Percentiles rank a stretch among this genome's conserved stretches.
Conservation (phyloP, 2,797 vertebrate genomes). For the Jordanella pulchra region DNA sequence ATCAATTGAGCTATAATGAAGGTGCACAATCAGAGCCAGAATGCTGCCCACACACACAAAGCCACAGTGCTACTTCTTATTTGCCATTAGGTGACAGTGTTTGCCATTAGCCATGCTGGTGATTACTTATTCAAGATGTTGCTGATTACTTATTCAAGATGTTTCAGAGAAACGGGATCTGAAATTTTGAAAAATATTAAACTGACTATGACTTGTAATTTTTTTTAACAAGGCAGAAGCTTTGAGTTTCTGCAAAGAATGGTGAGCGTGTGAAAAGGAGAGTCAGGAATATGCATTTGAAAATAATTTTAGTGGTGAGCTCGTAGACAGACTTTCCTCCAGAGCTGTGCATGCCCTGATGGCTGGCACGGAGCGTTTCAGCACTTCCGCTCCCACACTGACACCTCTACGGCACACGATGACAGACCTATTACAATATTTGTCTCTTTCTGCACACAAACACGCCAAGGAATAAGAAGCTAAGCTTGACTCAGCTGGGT, state of each 20-base stretch:
- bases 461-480: constrained; percentile 8
- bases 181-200: constrained; percentile 6
- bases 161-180: neutral
- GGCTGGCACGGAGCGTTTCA: constrained; percentile 14
- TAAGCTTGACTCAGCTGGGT: constrained; percentile 14
- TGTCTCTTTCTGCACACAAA: constrained; percentile 27
- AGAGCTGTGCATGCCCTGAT: constrained; percentile 9
- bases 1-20: constrained; percentile 66
- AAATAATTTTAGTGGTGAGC: constrained; percentile 5
- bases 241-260: neutral
- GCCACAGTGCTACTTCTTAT: constrained; percentile 37
- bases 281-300: neutral
- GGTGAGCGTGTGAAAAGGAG: neutral
- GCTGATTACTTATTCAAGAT: constrained; percentile 5
- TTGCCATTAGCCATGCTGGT: constrained; percentile 24
- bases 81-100: constrained; percentile 27
- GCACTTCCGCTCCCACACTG: constrained; percentile 12
- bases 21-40: constrained; percentile 43
- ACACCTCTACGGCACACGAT: constrained; percentile 33
- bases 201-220: neutral
- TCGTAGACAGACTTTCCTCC: constrained; percentile 6
- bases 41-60: constrained; percentile 43
- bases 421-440: constrained; percentile 37
- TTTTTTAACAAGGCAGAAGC: neutral
- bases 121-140: neutral